Evolutionary conservation across 2,113 vertebrate genomes (phyloP).

Genomic region (Protobothrops mucrosquamatus): DNA sequence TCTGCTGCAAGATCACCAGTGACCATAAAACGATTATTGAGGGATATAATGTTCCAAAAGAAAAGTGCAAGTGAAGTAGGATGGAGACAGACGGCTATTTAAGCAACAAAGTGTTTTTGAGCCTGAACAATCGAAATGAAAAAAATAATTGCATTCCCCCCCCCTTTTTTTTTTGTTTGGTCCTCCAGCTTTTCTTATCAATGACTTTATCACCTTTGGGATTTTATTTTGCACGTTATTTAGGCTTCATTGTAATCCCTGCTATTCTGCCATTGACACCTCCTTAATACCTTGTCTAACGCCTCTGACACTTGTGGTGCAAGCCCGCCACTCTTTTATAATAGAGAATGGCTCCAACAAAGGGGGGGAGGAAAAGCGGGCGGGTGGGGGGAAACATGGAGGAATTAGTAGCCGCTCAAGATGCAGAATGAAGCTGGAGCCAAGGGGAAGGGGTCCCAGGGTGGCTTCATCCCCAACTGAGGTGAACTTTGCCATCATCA

Average conservation of each 20-base stretch:
- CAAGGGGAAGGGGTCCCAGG: not conserved
- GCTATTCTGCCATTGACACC: conserved; percentile 62
- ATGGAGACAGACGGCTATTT: conserved; percentile 19
- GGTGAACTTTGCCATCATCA: not conserved
- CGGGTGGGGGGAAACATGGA: not conserved
- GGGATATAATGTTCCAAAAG: not conserved
- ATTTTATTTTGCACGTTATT: conserved; percentile 67
- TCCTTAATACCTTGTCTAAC: conserved; percentile 66
- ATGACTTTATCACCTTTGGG: conserved; percentile 55
- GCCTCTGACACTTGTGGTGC: conserved; percentile 52
- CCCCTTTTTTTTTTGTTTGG: conserved; percentile 19
- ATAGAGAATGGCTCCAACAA: not conserved
- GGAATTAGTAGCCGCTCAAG: conserved; percentile 31
- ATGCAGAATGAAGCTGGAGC: not conserved
- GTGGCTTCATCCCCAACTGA: not conserved
- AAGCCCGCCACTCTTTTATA: conserved; percentile 37
- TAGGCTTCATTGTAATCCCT: conserved; percentile 65
- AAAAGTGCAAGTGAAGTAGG: not conserved
- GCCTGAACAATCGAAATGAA: conserved; percentile 53
- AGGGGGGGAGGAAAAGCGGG: not conserved
- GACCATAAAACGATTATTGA: not conserved
- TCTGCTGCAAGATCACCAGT: rapidly evolving
- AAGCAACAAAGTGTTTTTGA: conserved; percentile 50
- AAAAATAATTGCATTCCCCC: conserved; percentile 59
- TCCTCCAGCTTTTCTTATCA: conserved; percentile 57